Evolutionary conservation across 2,797 vertebrate genomes (phyloP).

Genomic region (Jordanella pulchra): DNA sequence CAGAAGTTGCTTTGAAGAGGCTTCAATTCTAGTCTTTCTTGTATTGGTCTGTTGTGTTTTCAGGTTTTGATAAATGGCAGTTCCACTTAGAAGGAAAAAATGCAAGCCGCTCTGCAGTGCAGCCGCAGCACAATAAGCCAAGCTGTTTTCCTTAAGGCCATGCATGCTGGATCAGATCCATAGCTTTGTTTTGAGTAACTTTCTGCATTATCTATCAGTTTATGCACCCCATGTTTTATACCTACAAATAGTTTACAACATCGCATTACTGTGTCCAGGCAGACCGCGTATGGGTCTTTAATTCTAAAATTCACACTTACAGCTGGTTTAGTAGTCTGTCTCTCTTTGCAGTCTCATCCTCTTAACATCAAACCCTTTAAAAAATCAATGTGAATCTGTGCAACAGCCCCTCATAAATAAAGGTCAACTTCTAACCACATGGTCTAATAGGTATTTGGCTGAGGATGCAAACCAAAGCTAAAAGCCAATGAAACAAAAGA

Average conservation of each 20-base stretch:
- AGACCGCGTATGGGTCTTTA: conserved; percentile 12
- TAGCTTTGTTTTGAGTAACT: neutral
- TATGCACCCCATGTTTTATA: neutral
- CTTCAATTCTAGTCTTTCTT: too few species aligned
- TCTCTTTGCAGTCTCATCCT: conserved; percentile 11
- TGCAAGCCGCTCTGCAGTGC: too few species aligned
- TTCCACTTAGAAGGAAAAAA: too few species aligned
- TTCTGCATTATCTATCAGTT: neutral
- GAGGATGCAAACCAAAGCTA: neutral
- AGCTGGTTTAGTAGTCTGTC: conserved; percentile 14
- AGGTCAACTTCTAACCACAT: neutral
- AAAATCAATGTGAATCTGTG: conserved; percentile 11
- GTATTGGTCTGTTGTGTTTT: too few species aligned
- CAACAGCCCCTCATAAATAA: neutral
- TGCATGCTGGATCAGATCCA: too few species aligned
- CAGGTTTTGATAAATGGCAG: too few species aligned
- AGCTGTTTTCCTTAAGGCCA: too few species aligned
- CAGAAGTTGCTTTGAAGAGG: too few species aligned
- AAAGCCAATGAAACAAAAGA: conserved; percentile 10
- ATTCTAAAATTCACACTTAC: neutral
- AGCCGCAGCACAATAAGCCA: too few species aligned
- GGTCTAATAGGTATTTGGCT: neutral
- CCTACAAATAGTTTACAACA: neutral
- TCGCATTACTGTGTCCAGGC: neutral
- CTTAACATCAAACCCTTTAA: conserved; percentile 25